Evolutionary conservation across 2,113 vertebrate genomes (phyloP).

Genomic region (Equus przewalskii): DNA sequence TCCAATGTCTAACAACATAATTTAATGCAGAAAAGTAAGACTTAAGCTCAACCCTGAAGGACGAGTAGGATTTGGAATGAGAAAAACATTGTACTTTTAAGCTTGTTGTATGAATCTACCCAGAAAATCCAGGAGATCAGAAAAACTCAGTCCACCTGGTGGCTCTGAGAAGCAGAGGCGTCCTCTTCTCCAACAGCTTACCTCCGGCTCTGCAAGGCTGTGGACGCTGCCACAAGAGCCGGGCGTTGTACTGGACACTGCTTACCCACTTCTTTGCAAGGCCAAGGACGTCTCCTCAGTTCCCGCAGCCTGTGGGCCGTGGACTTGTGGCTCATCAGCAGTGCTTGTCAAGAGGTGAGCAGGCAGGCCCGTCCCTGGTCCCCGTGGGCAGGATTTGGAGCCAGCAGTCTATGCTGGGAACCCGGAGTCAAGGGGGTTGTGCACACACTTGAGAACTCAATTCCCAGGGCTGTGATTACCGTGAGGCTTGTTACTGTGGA

Average conservation of each 20-base stretch:
- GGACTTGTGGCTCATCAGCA: conserved; percentile 67
- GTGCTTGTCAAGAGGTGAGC: conserved; percentile 82
- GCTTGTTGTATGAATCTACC: background rate
- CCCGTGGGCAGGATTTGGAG: conserved; percentile 74
- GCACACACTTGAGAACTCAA: conserved; percentile 71
- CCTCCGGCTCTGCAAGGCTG: background rate
- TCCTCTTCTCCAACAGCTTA: background rate
- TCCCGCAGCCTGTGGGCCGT: conserved; percentile 46
- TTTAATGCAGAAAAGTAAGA: conserved; percentile 18
- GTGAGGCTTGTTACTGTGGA: conserved; percentile 80
- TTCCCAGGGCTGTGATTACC: conserved; percentile 82
- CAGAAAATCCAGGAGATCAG: background rate
- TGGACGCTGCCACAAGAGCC: background rate
- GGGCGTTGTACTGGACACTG: background rate
- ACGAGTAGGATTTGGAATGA: background rate
- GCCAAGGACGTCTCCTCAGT: conserved; percentile 51
- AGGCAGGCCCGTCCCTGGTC: conserved; percentile 60
- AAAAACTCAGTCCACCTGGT: background rate
- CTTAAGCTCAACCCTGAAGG: background rate
- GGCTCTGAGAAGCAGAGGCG: background rate
- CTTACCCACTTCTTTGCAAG: conserved; percentile 65
- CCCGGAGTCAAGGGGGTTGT: conserved; percentile 65
- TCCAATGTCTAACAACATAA: background rate
- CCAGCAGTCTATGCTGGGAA: conserved; percentile 57
- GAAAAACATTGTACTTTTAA: background rate